These are phyloP conservation scores for Gila orcuttii DNA, from an alignment of 2,113 vertebrate species.

Conservation along the genomic window DNA sequence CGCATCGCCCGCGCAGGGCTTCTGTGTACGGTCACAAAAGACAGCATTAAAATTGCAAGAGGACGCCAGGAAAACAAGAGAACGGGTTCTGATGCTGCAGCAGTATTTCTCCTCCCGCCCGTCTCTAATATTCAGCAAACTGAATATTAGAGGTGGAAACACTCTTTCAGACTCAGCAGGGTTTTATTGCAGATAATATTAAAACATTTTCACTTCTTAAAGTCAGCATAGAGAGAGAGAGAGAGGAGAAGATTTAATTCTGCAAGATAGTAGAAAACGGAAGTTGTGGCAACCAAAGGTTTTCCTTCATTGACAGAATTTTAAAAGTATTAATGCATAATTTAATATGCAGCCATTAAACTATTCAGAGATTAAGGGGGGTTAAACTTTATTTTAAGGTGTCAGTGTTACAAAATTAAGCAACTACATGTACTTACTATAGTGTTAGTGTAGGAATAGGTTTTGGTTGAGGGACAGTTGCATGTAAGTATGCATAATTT, in stretches of 20 bases:
- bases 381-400: too few relatives aligned
- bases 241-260: neutral
- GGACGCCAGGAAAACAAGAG: slow-evolving; percentile 1
- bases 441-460: too few relatives aligned
- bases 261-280: neutral
- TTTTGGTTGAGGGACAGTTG: too few relatives aligned
- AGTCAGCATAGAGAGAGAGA: neutral
- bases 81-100: neutral
- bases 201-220: neutral
- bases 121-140: neutral
- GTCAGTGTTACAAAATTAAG: too few relatives aligned
- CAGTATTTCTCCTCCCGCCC: neutral
- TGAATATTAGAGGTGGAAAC: slow-evolving; percentile 23
- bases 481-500: too few relatives aligned
- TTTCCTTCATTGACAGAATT: neutral
- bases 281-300: neutral
- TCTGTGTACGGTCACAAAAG: neutral
- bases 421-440: too few relatives aligned
- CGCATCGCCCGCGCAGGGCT: neutral
- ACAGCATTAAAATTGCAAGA: slow-evolving; percentile 38
- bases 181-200: neutral
- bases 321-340: neutral
- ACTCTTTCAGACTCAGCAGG: neutral
- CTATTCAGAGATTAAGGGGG: too few relatives aligned
- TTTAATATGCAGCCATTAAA: neutral